A percentile compares a stretch with the other conserved stretches of the same genome.
Evolutionary conservation across 2,888 invertebrate genomes (phyloP).

Genomic region (Acleris laterana): DNA sequence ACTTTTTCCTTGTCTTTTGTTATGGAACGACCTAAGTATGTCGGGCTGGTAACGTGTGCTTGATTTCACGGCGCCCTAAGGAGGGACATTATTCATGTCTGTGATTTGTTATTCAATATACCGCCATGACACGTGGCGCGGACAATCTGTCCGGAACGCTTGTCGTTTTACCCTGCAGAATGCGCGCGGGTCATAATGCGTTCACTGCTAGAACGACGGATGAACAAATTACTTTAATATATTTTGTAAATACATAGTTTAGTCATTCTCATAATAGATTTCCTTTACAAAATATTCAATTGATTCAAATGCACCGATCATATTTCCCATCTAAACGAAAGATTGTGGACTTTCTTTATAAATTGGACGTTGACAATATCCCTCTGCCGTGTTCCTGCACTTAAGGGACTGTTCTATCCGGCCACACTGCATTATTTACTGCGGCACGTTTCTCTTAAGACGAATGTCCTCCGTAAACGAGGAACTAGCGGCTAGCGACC

Average conservation of each 20-base stretch:
- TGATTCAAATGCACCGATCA: no score
- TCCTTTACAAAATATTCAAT: no score
- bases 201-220: slow-evolving; percentile 45
- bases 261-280: no score
- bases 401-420: slow-evolving; percentile 15
- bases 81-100: slow-evolving; percentile 48
- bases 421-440: slow-evolving; percentile 66
- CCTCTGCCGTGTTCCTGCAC: background rate
- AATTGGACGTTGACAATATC: slow-evolving; percentile 3
- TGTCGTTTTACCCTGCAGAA: slow-evolving; percentile 52
- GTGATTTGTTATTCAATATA: slow-evolving; percentile 57
- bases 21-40: slow-evolving; percentile 50
- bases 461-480: slow-evolving; percentile 64
- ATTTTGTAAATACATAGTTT: no score
- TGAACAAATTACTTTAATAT: background rate
- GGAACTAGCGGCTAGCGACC: slow-evolving; percentile 60
- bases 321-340: background rate
- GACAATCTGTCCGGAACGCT: slow-evolving; percentile 50
- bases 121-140: slow-evolving; percentile 41
- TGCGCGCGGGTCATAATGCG: slow-evolving; percentile 52
- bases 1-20: slow-evolving; percentile 68
- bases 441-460: slow-evolving; percentile 61
- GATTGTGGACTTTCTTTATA: background rate
- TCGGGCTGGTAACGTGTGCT: slow-evolving; percentile 43
- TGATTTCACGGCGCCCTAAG: slow-evolving; percentile 41